These are phyloP conservation scores for Oryzias woworae DNA, from an alignment of 2,113 vertebrate genomes.

Conservation along the genomic window DNA sequence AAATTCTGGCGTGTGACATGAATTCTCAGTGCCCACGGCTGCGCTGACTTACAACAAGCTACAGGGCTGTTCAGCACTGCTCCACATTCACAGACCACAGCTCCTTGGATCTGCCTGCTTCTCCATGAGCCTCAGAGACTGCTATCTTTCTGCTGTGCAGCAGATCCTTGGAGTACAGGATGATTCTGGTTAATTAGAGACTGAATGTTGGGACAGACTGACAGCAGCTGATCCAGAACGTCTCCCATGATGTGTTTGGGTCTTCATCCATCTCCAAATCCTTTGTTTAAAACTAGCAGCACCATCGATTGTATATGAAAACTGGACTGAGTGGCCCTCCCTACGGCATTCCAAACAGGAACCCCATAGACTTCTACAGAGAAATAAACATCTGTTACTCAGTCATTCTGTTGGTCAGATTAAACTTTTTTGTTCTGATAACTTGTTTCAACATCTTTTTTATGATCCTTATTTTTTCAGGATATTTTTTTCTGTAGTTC, in stretches of 20 bases:
- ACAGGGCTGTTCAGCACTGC: conserved; percentile 43
- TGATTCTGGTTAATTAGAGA: conserved; percentile 51
- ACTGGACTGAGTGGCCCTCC: too few species aligned
- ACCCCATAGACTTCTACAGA: too few species aligned
- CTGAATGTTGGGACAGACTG: conserved; percentile 19
- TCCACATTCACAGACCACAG: conserved; percentile 19
- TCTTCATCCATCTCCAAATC: conserved; percentile 20
- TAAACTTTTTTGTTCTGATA: too few species aligned
- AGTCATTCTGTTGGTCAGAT: too few species aligned
- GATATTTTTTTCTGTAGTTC: too few species aligned
- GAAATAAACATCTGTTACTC: too few species aligned
- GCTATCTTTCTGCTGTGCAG: conserved; percentile 3
- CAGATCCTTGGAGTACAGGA: conserved; percentile 26
- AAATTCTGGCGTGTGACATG: conserved; percentile 67
- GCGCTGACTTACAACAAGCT: conserved; percentile 42
- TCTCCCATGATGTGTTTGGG: conserved; percentile 49
- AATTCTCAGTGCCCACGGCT: conserved; percentile 59
- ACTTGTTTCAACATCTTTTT: too few species aligned
- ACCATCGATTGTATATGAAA: too few species aligned
- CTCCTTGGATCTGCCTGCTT: too few species aligned
- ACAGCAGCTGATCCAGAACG: conserved; percentile 35
- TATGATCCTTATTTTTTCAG: too few species aligned
- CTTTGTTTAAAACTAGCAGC: conserved; percentile 10
- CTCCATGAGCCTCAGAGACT: not conserved
- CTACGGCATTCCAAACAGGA: not conserved